These are phyloP conservation scores for Phrynocephalus forsythii DNA, from an alignment of 2,797 vertebrate genomes.

Conservation along the genomic window DNA sequence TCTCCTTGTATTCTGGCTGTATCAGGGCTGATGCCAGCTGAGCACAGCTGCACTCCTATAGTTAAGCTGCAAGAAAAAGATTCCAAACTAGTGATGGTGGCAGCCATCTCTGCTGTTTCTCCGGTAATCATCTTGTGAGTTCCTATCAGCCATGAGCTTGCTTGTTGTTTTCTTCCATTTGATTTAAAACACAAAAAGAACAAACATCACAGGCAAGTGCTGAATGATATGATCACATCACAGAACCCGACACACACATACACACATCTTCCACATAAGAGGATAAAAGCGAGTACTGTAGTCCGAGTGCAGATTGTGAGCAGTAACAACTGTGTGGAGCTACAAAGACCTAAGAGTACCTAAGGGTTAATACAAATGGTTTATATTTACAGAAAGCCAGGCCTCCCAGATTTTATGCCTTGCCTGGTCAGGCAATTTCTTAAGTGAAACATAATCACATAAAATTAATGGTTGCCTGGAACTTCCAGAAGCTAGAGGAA, in stretches of 20 bases:
- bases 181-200: background rate
- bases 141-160: background rate
- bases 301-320: background rate
- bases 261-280: background rate
- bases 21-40: background rate
- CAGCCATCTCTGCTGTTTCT: background rate
- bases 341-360: background rate
- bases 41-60: background rate
- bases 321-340: background rate
- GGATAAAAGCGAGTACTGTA: background rate
- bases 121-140: background rate
- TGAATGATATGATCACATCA: too few species aligned
- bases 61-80: background rate
- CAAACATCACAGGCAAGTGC: background rate
- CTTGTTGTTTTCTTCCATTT: background rate
- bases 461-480: constrained; percentile 58
- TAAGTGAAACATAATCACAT: constrained; percentile 63
- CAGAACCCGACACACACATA: background rate
- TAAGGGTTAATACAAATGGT: constrained; percentile 50
- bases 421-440: constrained; percentile 37
- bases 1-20: background rate
- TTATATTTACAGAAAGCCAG: constrained; percentile 53
- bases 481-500: constrained; percentile 45
- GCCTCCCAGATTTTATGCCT: constrained; percentile 45
- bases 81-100: background rate